A percentile compares a stretch with the other conserved stretches of the same genome.
phyloP scores from a whole-genome alignment of 1,140 invertebrate genomes.

The Drosophila sechellia region DNA sequence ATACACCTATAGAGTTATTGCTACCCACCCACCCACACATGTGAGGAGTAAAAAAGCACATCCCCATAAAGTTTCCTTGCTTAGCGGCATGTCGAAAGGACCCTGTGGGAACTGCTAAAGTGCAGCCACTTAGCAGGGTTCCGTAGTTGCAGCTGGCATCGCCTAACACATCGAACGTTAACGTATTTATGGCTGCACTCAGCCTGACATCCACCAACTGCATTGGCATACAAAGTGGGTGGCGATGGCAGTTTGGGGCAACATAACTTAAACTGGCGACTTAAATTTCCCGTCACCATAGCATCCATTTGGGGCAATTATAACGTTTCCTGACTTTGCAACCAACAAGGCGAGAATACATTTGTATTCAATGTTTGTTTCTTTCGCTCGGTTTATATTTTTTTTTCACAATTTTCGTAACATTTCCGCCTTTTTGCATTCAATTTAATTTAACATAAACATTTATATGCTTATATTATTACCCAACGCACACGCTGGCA shows the following conservation, averaged over 20 bases:
- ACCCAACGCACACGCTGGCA: slow-evolving; percentile 51
- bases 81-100: slow-evolving; percentile 33
- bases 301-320: slow-evolving; percentile 31
- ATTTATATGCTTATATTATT: slow-evolving; percentile 83
- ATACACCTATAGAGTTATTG: slow-evolving; percentile 28
- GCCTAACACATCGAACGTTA: slow-evolving; percentile 74
- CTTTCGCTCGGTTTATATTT: background rate
- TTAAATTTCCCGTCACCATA: slow-evolving; percentile 47
- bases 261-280: slow-evolving; percentile 48
- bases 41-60: slow-evolving; percentile 7
- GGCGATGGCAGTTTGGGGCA: slow-evolving; percentile 17
- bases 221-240: slow-evolving; percentile 20
- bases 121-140: slow-evolving; percentile 70
- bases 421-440: slow-evolving; percentile 80
- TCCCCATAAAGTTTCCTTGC: slow-evolving; percentile 41
- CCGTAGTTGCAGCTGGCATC: slow-evolving; percentile 67
- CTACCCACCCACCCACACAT: background rate
- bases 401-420: slow-evolving; percentile 60
- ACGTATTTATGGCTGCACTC: slow-evolving; percentile 80
- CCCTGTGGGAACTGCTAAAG: slow-evolving; percentile 55
- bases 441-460: slow-evolving; percentile 83
- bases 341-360: slow-evolving; percentile 67
- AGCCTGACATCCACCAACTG: slow-evolving; percentile 67
- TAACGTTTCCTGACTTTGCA: slow-evolving; percentile 39
- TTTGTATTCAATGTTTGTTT: slow-evolving; percentile 25